These are phyloP conservation scores for Meta bourneti DNA, from an alignment of 2,888 invertebrate species.

Conservation along the genomic window DNA sequence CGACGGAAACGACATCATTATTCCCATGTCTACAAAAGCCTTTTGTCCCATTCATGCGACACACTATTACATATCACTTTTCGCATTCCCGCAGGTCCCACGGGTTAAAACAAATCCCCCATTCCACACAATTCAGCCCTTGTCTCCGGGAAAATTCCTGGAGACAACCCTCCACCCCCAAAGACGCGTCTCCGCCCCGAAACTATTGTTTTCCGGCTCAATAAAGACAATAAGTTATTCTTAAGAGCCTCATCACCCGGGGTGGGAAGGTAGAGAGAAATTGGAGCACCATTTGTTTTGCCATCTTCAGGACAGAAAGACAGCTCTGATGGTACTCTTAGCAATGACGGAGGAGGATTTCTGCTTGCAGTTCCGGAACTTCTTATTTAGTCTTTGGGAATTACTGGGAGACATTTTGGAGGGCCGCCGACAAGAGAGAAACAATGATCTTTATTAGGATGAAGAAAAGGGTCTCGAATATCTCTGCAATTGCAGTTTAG, in stretches of 20 bases:
- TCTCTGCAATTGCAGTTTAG: neutral
- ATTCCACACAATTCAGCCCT: too few species aligned
- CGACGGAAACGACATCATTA: neutral
- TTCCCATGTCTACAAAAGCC: neutral
- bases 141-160: neutral
- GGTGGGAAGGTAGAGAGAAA: constrained; percentile 12
- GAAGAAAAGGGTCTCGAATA: constrained; percentile 11
- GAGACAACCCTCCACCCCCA: neutral
- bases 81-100: neutral
- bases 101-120: neutral
- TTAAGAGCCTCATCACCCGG: constrained; percentile 8
- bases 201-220: constrained; percentile 67
- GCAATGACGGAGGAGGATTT: constrained; percentile 4
- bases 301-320: constrained; percentile 49
- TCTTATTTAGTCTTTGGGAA: neutral
- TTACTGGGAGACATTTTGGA: neutral
- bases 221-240: constrained; percentile 71
- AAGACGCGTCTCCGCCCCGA: neutral
- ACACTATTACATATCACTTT: constrained; percentile 23
- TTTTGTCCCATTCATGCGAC: neutral
- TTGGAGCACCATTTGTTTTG: constrained; percentile 58
- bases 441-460: constrained; percentile 7
- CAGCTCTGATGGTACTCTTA: neutral
- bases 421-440: constrained; percentile 9
- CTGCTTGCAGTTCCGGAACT: neutral